Conservation (phyloP, 2,797 vertebrate genomes). For the Heteromormyrus szaboi region DNA sequence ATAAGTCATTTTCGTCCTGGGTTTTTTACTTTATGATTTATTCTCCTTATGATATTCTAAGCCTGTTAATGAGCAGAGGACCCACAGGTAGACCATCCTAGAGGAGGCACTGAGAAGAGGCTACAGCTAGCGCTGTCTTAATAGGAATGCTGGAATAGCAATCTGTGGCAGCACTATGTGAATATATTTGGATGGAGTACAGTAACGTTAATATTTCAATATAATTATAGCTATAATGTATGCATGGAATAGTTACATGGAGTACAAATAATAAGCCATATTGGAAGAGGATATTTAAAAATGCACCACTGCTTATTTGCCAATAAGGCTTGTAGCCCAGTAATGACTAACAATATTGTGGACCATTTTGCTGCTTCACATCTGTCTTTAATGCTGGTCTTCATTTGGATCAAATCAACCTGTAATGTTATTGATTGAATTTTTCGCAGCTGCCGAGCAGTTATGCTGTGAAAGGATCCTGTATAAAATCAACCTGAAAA, state of each 20-base stretch:
- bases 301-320: not conserved
- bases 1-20: not conserved
- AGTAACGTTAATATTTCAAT: not conserved
- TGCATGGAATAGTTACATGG: not conserved
- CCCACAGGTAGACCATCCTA: not conserved
- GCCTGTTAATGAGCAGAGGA: not conserved
- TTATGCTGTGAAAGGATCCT: not conserved
- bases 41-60: not conserved
- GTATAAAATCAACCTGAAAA: not conserved
- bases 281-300: not conserved
- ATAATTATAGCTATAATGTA: not conserved
- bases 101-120: not conserved
- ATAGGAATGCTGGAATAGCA: not conserved
- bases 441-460: not conserved
- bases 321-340: not conserved
- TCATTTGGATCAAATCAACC: not conserved
- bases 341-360: not conserved
- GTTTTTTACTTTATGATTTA: not conserved
- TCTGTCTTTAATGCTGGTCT: not conserved
- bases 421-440: not conserved
- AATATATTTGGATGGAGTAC: not conserved
- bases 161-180: not conserved
- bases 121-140: not conserved
- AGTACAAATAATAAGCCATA: not conserved
- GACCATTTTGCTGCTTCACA: not conserved